phyloP scores from a whole-genome alignment of 2,113 vertebrate genomes.

The Cebus imitator region DNA sequence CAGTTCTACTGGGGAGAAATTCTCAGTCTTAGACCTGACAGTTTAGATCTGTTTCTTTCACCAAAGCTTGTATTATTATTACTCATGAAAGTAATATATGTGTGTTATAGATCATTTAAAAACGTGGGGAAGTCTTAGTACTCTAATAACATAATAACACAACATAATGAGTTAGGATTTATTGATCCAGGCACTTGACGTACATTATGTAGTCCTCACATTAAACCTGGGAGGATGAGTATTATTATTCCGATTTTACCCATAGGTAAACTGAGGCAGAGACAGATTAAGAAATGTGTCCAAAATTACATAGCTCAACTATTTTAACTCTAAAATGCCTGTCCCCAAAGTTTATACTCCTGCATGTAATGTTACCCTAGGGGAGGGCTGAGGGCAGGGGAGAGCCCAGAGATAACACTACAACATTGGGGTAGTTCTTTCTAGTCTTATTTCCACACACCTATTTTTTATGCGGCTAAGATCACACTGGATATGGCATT shows the following conservation, averaged over 20 bases:
- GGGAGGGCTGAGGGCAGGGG: background rate
- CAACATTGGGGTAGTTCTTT: background rate
- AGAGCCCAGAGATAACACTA: fast-evolving
- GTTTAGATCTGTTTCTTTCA: background rate
- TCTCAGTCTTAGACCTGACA: background rate
- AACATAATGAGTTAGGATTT: background rate
- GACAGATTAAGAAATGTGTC: background rate
- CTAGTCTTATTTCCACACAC: background rate
- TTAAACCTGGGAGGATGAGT: background rate
- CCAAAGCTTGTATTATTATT: background rate
- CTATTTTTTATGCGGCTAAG: background rate
- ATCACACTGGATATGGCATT: background rate
- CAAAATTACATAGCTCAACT: background rate
- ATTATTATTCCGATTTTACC: background rate
- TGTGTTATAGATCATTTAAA: background rate
- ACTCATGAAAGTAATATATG: background rate
- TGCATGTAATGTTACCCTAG: background rate
- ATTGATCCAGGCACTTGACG: background rate
- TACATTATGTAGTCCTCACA: background rate
- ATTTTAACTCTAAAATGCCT: background rate
- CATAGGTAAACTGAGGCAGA: background rate
- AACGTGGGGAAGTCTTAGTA: background rate
- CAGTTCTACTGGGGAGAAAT: background rate
- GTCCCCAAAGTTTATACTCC: background rate
- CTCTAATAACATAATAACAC: background rate